phyloP scores from a whole-genome alignment of 2,888 invertebrate genomes.

The Meganola albula region DNA sequence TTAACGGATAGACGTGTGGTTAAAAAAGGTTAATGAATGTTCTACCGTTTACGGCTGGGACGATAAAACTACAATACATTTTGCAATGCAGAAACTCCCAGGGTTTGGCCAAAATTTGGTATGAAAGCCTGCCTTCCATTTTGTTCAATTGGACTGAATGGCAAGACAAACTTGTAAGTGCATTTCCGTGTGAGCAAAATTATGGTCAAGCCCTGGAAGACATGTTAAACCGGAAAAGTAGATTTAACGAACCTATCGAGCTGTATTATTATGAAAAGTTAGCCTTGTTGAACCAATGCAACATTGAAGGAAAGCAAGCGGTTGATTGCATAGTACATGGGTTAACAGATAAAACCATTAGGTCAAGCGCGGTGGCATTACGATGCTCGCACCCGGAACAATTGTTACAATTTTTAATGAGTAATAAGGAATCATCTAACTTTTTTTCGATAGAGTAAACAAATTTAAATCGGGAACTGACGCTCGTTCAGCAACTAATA shows the following conservation, averaged over 20 bases:
- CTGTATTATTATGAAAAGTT: conserved; percentile 10
- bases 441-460: not conserved
- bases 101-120: conserved; percentile 6
- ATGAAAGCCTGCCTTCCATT: conserved; percentile 4
- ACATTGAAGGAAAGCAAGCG: conserved; percentile 1
- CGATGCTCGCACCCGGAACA: conserved; percentile 5
- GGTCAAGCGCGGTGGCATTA: conserved; percentile 5
- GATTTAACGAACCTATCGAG: conserved; percentile 4
- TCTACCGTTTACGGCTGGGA: conserved; percentile 7
- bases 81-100: conserved; percentile 7
- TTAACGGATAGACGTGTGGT: conserved; percentile 5
- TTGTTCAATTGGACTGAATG: conserved; percentile 6
- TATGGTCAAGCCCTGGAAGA: conserved; percentile 6
- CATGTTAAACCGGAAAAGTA: conserved; percentile 10
- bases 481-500: not conserved
- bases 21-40: conserved; percentile 6
- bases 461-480: not conserved
- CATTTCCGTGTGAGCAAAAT: conserved; percentile 7
- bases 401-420: conserved; percentile 5
- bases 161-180: conserved; percentile 3
- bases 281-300: conserved; percentile 3
- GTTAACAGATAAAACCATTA: conserved; percentile 1
- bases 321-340: conserved; percentile 5
- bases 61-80: conserved; percentile 3
- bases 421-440: conserved; percentile 4